Evolutionary conservation across 2,888 invertebrate species (phyloP).

Genomic region (Trachelus troglodyta): DNA sequence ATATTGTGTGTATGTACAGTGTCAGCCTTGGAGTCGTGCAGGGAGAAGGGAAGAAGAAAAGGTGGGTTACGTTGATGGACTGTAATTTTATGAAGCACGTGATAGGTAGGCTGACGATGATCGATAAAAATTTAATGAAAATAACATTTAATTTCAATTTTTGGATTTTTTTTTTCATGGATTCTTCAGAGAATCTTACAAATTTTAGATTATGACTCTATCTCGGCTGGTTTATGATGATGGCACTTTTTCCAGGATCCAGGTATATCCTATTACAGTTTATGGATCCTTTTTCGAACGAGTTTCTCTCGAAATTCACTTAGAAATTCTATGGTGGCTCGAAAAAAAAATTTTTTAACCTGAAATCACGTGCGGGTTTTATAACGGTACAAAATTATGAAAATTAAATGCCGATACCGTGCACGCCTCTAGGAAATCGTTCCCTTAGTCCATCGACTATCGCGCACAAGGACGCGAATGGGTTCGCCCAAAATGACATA

Average conservation of each 20-base stretch:
- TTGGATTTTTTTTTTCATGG: too few species aligned
- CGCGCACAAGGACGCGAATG: not conserved
- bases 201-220: not conserved
- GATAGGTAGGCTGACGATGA: too few species aligned
- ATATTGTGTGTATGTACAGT: not conserved
- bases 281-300: not conserved
- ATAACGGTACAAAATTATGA: constrained; percentile 5
- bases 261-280: not conserved
- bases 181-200: too few species aligned
- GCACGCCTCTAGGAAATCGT: not conserved
- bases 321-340: not conserved
- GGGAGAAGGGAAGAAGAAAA: not conserved
- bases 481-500: constrained; percentile 49
- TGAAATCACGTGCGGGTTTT: not conserved
- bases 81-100: too few species aligned
- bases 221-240: not conserved
- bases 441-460: not conserved
- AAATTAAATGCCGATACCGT: not conserved
- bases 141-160: not conserved
- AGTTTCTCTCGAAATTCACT: not conserved
- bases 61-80: not conserved
- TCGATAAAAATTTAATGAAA: not conserved
- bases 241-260: not conserved
- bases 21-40: not conserved
- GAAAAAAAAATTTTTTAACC: not conserved